These are phyloP conservation scores for Diachasmimorpha longicaudata DNA, from an alignment of 1,140 invertebrate genomes.

Conservation along the genomic window DNA sequence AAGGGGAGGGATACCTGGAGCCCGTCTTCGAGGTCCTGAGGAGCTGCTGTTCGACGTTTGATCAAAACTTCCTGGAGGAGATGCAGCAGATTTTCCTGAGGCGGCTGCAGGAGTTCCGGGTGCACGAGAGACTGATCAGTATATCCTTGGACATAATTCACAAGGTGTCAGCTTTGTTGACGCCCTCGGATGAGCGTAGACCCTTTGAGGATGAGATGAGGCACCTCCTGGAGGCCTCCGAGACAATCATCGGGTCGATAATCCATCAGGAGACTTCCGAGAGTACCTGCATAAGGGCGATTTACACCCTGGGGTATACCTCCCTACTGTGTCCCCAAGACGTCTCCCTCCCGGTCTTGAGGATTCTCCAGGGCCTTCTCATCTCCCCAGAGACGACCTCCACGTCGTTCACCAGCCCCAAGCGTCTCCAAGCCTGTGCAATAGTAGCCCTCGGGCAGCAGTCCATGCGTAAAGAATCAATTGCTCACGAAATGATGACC, in stretches of 20 bases:
- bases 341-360: constrained; percentile 40
- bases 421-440: constrained; percentile 46
- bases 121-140: constrained; percentile 42
- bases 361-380: constrained; percentile 47
- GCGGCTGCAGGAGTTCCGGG: constrained; percentile 43
- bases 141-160: constrained; percentile 48
- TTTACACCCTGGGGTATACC: constrained; percentile 56
- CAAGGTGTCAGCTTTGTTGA: constrained; percentile 34
- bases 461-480: constrained; percentile 48
- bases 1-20: constrained; percentile 41
- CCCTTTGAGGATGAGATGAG: constrained; percentile 35
- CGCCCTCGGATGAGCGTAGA: constrained; percentile 17
- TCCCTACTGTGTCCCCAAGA: constrained; percentile 45
- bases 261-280: constrained; percentile 32
- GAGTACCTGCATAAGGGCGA: constrained; percentile 42
- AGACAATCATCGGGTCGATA: constrained; percentile 45
- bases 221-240: constrained; percentile 44
- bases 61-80: constrained; percentile 36
- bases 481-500: constrained; percentile 55
- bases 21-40: constrained; percentile 50
- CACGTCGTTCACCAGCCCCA: constrained; percentile 21
- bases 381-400: constrained; percentile 48
- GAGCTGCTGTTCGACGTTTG: constrained; percentile 44
- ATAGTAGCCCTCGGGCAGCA: constrained; percentile 52
- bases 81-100: constrained; percentile 41